A percentile compares a stretch with the other conserved stretches of the same genome.
Evolutionary conservation across 53 echinoderm and acorn worm genomes (phyloP).

Genomic region (Crossaster papposus): DNA sequence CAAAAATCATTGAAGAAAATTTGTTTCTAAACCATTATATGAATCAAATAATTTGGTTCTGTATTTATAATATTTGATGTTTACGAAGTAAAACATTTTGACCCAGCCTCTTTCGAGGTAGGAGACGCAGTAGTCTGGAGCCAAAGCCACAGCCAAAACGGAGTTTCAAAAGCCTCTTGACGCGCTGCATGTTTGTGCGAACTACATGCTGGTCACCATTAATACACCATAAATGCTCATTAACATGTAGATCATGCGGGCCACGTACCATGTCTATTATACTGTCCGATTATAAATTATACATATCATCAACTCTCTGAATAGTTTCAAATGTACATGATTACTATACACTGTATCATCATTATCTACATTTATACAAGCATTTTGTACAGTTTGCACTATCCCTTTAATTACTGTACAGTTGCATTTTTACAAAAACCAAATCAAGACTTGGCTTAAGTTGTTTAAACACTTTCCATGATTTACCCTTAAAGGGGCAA

Average conservation of each 20-base stretch:
- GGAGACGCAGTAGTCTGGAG: too few relatives aligned
- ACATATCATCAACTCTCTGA: slow-evolving; percentile 30
- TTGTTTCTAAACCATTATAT: too few relatives aligned
- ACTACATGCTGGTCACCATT: neutral
- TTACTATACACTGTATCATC: slow-evolving; percentile 25
- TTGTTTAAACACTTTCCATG: neutral
- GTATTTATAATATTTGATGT: too few relatives aligned
- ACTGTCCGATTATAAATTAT: slow-evolving; percentile 8
- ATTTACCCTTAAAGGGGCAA: neutral
- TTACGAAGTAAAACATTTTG: too few relatives aligned
- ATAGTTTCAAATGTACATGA: slow-evolving; percentile 53
- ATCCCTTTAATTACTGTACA: slow-evolving; percentile 18
- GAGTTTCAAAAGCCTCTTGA: too few relatives aligned
- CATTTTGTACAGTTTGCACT: slow-evolving; percentile 55
- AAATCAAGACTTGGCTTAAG: neutral
- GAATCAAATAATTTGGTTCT: too few relatives aligned
- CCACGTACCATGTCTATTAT: neutral
- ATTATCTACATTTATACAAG: slow-evolving; percentile 14
- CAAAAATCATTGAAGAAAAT: too few relatives aligned
- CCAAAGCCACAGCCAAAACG: too few relatives aligned
- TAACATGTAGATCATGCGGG: neutral
- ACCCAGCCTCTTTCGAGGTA: too few relatives aligned
- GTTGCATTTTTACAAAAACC: neutral
- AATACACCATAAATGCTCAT: neutral
- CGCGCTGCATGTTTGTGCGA: too few relatives aligned